These are phyloP conservation scores for Spodoptera exigua DNA, from an alignment of 2,888 invertebrate species.

Conservation along the genomic window DNA sequence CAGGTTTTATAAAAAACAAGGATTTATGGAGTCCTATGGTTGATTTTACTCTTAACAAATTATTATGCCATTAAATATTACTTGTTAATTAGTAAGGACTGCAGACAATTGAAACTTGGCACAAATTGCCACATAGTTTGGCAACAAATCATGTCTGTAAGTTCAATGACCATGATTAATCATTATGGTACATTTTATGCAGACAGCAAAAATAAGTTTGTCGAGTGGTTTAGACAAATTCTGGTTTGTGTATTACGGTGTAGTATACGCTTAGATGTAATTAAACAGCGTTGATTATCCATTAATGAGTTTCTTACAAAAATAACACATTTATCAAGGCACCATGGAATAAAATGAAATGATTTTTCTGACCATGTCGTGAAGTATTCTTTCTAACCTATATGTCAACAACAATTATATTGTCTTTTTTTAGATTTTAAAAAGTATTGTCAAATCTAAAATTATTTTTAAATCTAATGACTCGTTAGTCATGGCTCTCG, in stretches of 20 bases:
- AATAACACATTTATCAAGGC: no score
- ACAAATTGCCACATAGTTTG: conserved; percentile 30
- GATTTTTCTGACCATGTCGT: no score
- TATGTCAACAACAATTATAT: no score
- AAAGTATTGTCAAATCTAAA: no score
- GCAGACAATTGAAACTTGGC: conserved; percentile 15
- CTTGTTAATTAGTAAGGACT: conserved; percentile 1
- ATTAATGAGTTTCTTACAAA: no score
- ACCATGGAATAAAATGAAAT: no score
- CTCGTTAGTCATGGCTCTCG: background rate
- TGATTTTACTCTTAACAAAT: no score
- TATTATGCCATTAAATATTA: background rate
- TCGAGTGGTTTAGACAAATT: background rate
- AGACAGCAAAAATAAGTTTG: background rate
- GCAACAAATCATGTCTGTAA: conserved; percentile 15
- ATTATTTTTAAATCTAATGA: background rate
- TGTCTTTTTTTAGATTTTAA: background rate
- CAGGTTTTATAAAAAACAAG: background rate
- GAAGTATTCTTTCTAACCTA: no score
- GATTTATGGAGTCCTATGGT: background rate
- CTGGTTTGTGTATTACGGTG: no score
- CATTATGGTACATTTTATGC: conserved; percentile 5
- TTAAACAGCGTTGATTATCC: background rate
- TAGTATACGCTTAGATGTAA: background rate
- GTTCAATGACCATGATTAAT: conserved; percentile 40